Evolutionary conservation across 2,888 invertebrate genomes (phyloP).

Genomic region (Alloplasta piceator): DNA sequence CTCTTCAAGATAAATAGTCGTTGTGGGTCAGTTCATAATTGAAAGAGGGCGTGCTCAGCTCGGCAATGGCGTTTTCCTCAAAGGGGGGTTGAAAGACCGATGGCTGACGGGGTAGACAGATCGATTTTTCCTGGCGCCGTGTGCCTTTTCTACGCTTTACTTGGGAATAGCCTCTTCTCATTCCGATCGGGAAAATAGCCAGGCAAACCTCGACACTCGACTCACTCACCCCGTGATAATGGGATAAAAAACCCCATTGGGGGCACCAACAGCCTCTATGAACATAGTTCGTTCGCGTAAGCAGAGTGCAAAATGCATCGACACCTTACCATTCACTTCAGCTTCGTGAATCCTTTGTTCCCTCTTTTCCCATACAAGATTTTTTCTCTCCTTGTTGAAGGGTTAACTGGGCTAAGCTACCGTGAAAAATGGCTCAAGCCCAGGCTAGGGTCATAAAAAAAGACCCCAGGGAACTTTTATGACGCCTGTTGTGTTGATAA

Average conservation of each 20-base stretch:
- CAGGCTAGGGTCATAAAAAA: too few species aligned
- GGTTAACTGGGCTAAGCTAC: too few species aligned
- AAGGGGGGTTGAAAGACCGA: slow-evolving; percentile 50
- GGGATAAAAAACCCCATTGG: slow-evolving; percentile 7
- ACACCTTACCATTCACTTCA: not conserved
- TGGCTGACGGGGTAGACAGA: slow-evolving; percentile 58
- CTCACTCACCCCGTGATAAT: slow-evolving; percentile 44
- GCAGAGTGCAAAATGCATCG: not conserved
- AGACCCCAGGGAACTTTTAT: too few species aligned
- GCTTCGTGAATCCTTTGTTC: too few species aligned
- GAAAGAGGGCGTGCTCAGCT: slow-evolving; percentile 34
- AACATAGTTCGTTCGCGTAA: too few species aligned
- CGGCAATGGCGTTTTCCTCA: slow-evolving; percentile 7
- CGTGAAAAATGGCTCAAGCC: too few species aligned
- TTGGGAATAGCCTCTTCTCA: slow-evolving; percentile 6
- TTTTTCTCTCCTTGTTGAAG: too few species aligned
- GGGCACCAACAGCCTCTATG: not conserved
- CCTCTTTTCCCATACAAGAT: too few species aligned
- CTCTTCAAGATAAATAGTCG: not conserved
- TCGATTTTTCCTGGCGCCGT: slow-evolving; percentile 65
- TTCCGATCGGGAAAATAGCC: not conserved
- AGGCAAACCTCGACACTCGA: slow-evolving; percentile 19
- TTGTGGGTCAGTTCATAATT: slow-evolving; percentile 44
- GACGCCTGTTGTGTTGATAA: too few species aligned
- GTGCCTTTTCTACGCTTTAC: slow-evolving; percentile 37